Base-by-base conservation (phyloP, 2,113 vertebrate genomes). In the Spea bombifrons region DNA sequence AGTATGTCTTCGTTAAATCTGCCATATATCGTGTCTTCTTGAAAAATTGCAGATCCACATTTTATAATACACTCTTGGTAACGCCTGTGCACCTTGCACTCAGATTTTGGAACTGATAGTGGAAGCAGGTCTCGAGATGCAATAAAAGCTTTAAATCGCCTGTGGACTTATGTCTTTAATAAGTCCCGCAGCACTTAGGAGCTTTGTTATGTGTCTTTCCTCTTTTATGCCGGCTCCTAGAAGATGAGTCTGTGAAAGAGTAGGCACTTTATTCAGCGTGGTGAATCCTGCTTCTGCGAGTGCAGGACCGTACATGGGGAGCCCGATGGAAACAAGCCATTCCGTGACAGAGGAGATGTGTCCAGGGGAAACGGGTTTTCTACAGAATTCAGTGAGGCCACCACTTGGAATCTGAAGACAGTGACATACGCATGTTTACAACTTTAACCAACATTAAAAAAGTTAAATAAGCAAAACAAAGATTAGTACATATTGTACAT, bases 321-420 rank as follows among this genome's bases (percentile, higher is more conserved):
- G 91, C 50, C 97, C 96, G 59, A 97, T 95, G 83, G 95, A 97
- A 81, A 94, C 84, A 83, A 98, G 93, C 97, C 97, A 98, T 77
- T 98, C 94, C 0, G 94, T 91, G 78, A 98, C 83, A 0, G 94
- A 94, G 4, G 87, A 88, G 75, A 94, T 83, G 78, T 91, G 90
- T 71, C 93, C 90, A 0, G 94, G 92, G 53, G 94, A 91, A 4
- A 90, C 75, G 12, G 95, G 91, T 86, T 95, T 98, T 66, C 96
- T 91, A 83, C 93, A 96, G 86, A 96, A 96, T 85, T 99, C 97
- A 0, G 94, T 98, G 84, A 96, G 90, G 71, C 96, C 96, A 59
- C 95, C 94, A 1, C 94, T 98, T 12, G 97, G 97, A 87, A 99
- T 99, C 97, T 99, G 86, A 63, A 76, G 0, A 81, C 70, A 75